A percentile compares a stretch with the other conserved stretches of the same genome.
Evolutionary conservation across 2,888 invertebrate species (phyloP).

Genomic region (Eremobia ochroleuca): DNA sequence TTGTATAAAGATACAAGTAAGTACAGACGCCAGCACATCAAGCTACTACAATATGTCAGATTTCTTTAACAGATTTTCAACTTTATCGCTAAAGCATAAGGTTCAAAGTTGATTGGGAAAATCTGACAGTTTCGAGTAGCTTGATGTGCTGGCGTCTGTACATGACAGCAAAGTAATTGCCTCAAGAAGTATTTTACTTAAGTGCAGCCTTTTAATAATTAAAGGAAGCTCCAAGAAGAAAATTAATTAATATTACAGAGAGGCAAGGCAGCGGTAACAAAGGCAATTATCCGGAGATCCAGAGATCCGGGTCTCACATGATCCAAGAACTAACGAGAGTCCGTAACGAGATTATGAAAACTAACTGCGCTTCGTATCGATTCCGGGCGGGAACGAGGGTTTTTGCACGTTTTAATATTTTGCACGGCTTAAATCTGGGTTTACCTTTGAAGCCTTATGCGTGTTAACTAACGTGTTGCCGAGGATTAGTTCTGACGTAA

Average conservation of each 20-base stretch:
- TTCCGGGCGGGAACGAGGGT: not conserved
- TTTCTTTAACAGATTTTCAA: too few species aligned
- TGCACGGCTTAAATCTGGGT: not conserved
- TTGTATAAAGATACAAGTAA: too few species aligned
- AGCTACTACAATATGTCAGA: too few species aligned
- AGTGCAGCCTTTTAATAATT: slow-evolving; percentile 64
- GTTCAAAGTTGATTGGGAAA: too few species aligned
- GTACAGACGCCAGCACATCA: too few species aligned
- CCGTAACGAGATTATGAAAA: slow-evolving; percentile 66
- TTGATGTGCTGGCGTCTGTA: too few species aligned
- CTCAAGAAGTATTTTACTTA: slow-evolving; percentile 40
- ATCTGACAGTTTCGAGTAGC: too few species aligned
- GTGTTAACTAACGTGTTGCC: not conserved
- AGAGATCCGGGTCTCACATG: slow-evolving; percentile 52
- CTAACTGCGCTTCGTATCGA: slow-evolving; percentile 53
- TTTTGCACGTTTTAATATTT: slow-evolving; percentile 17
- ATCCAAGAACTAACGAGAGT: slow-evolving; percentile 64
- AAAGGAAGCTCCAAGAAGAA: slow-evolving; percentile 47
- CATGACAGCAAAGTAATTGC: slow-evolving; percentile 45
- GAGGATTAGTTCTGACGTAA: not conserved
- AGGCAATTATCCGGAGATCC: slow-evolving; percentile 63
- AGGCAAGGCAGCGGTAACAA: slow-evolving; percentile 57
- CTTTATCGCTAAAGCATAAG: too few species aligned
- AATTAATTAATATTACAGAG: slow-evolving; percentile 62
- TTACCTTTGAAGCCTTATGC: slow-evolving; percentile 7